Conservation (phyloP, 2,113 vertebrate genomes). For the Scophthalmus maximus region DNA sequence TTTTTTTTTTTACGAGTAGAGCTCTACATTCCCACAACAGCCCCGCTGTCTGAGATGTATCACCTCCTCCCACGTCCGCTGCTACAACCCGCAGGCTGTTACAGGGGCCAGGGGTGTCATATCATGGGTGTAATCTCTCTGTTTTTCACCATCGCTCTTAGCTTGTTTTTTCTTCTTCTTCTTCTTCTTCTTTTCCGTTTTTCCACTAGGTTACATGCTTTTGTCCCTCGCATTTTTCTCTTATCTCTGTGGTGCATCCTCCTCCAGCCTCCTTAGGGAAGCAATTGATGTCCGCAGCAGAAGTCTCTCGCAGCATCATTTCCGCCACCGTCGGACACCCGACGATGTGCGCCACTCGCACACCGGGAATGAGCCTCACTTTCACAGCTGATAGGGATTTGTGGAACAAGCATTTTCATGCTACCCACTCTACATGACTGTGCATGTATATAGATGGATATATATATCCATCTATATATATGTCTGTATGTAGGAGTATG, state of each 20-base stretch:
- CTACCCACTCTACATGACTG: constrained; percentile 1
- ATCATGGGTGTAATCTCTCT: constrained; percentile 12
- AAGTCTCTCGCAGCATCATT: constrained; percentile 5
- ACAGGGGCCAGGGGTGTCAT: constrained; percentile 11
- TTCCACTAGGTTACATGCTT: neutral
- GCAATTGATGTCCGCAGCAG: neutral
- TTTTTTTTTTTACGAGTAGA: constrained; percentile 5
- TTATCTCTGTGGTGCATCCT: neutral
- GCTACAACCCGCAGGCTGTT: constrained; percentile 35
- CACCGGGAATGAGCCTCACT: neutral
- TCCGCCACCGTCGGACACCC: neutral
- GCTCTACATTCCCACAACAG: constrained; percentile 12
- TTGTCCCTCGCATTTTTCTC: neutral
- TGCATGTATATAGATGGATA: neutral
- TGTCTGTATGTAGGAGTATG: neutral
- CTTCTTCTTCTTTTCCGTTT: neutral
- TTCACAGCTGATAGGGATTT: neutral
- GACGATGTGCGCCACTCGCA: neutral
- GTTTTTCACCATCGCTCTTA: neutral
- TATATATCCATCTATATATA: too few relatives aligned
- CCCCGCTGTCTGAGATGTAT: constrained; percentile 27
- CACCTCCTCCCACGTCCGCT: constrained; percentile 47
- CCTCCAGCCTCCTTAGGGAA: neutral
- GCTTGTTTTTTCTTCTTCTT: too few relatives aligned
- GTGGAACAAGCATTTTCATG: neutral